These are phyloP conservation scores for Chrysina gloriosa DNA, from an alignment of 2,888 invertebrate genomes.

Conservation along the genomic window DNA sequence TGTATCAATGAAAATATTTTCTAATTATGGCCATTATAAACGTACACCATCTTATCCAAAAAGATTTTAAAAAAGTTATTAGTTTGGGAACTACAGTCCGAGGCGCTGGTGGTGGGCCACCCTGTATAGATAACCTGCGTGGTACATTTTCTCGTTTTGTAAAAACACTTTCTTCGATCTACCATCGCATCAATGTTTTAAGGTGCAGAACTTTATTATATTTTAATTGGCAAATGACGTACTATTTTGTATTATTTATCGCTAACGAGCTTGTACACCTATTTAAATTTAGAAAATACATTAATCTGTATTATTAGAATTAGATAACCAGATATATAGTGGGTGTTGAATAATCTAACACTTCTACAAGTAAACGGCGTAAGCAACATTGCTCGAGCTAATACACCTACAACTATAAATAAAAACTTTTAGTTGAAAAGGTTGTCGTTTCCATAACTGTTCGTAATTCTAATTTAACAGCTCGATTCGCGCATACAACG, in stretches of 20 bases:
- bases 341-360: neutral
- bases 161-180: no score
- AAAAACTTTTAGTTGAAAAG: neutral
- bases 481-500: neutral
- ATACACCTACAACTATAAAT: conserved; percentile 1
- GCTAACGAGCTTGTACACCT: neutral
- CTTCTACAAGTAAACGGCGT: neutral
- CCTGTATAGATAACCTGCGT: no score
- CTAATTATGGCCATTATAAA: no score
- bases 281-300: neutral
- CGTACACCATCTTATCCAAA: no score
- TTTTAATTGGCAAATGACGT: no score
- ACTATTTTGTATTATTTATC: neutral
- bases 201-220: no score
- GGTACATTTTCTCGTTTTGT: neutral
- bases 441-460: neutral
- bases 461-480: neutral
- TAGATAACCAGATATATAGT: neutral
- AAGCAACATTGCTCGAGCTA: neutral
- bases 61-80: no score
- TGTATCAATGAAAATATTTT: no score
- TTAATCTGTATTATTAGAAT: neutral
- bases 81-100: no score
- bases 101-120: no score
- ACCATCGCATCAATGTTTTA: no score